Conservation (phyloP, 2,113 vertebrate species). For the Scartelaos histophorus region DNA sequence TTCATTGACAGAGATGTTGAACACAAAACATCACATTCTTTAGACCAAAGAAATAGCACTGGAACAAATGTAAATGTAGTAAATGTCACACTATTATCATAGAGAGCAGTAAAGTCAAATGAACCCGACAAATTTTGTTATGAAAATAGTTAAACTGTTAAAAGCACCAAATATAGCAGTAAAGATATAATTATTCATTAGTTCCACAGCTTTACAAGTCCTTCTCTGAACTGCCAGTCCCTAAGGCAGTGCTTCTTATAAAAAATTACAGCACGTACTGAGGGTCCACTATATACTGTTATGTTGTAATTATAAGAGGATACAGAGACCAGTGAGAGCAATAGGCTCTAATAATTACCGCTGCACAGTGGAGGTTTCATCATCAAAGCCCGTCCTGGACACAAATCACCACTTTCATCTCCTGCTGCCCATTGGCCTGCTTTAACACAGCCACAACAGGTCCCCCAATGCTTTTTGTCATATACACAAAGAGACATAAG, state of each 20-base stretch:
- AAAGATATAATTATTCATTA: conserved; percentile 65
- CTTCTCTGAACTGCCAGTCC: conserved; percentile 44
- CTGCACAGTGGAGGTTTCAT: conserved; percentile 71
- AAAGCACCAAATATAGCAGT: conserved; percentile 19
- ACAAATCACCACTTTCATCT: conserved; percentile 76
- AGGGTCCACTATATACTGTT: conserved; percentile 60
- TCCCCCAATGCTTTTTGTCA: conserved; percentile 48
- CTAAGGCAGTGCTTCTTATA: conserved; percentile 50
- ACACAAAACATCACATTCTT: neutral
- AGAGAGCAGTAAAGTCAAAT: neutral
- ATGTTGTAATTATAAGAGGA: conserved; percentile 69
- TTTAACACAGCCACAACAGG: conserved; percentile 39
- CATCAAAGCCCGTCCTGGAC: conserved; percentile 70
- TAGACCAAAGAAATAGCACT: neutral
- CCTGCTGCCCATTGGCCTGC: conserved; percentile 28
- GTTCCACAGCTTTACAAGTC: conserved; percentile 48
- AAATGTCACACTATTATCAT: neutral
- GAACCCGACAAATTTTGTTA: neutral
- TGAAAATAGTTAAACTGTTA: conserved; percentile 36
- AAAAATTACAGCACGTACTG: conserved; percentile 53
- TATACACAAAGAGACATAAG: conserved; percentile 13
- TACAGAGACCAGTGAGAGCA: conserved; percentile 69
- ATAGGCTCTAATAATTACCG: conserved; percentile 75
- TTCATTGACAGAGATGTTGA: neutral
- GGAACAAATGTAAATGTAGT: too few species aligned